These are phyloP conservation scores for Nomada flava DNA, from an alignment of 2,888 invertebrate species.

Conservation along the genomic window DNA sequence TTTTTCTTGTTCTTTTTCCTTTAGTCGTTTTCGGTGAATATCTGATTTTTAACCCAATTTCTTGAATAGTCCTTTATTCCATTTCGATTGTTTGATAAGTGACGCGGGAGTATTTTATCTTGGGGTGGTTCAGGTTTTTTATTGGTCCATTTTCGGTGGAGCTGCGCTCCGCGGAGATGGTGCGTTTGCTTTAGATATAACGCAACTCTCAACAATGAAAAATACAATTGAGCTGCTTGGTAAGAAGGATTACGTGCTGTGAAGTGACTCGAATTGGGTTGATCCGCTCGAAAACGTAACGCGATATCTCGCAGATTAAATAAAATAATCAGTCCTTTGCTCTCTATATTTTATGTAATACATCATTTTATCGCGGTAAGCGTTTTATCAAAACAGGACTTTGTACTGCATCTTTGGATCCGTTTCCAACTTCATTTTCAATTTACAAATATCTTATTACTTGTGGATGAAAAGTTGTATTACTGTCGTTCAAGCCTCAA, in stretches of 20 bases:
- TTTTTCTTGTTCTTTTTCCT: background rate
- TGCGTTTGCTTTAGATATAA: background rate
- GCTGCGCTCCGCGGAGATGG: background rate
- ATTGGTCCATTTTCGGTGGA: background rate
- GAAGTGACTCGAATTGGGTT: background rate
- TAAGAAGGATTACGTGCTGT: background rate
- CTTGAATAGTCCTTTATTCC: background rate
- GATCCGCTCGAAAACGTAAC: slow-evolving; percentile 28
- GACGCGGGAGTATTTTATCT: too few relatives aligned
- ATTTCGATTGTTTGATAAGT: too few relatives aligned
- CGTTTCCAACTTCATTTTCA: background rate
- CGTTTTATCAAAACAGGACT: slow-evolving; percentile 42
- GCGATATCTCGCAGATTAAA: slow-evolving; percentile 38
- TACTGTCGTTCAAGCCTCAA: too few relatives aligned
- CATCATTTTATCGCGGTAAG: slow-evolving; percentile 40
- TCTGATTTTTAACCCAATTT: too few relatives aligned
- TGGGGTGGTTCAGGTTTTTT: background rate
- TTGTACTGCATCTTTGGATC: slow-evolving; percentile 27
- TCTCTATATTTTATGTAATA: slow-evolving; percentile 35
- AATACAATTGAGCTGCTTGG: background rate
- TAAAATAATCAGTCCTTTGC: slow-evolving; percentile 41
- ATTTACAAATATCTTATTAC: too few relatives aligned
- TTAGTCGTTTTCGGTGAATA: too few relatives aligned
- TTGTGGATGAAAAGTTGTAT: too few relatives aligned
- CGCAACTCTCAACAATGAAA: background rate